Conservation (phyloP, 2,888 invertebrate species). For the Troilus luridus region DNA sequence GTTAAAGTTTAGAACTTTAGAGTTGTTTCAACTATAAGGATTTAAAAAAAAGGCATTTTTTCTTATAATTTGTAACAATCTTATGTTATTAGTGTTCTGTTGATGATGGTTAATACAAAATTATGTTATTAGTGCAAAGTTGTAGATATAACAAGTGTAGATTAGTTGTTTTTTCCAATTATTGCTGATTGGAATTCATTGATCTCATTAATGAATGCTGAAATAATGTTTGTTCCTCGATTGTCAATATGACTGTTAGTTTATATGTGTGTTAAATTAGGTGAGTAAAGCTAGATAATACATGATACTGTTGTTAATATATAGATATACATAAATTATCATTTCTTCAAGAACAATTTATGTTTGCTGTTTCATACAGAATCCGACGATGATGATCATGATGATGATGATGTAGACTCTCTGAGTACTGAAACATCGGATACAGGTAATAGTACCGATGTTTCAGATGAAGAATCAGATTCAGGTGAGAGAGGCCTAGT, state of each 20-base stretch:
- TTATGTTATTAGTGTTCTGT: no score
- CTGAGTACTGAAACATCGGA: conserved; percentile 67
- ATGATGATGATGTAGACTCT: conserved; percentile 63
- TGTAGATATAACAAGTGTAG: no score
- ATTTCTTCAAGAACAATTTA: conserved; percentile 27
- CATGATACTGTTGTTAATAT: background rate
- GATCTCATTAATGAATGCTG: background rate
- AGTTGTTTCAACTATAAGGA: no score
- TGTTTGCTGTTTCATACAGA: conserved; percentile 64
- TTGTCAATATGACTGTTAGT: background rate
- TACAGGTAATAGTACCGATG: conserved; percentile 70
- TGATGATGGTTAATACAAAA: no score
- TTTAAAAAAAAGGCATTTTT: no score
- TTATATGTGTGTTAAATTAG: background rate
- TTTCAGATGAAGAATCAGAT: conserved; percentile 68
- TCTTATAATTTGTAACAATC: no score
- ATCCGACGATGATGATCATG: conserved; percentile 62
- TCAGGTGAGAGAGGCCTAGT: conserved; percentile 66
- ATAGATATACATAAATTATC: background rate
- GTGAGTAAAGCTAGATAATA: background rate
- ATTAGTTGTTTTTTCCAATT: background rate
- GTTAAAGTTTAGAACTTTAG: no score
- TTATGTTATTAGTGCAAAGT: no score
- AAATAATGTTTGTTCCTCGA: background rate
- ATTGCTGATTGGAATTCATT: background rate